A percentile compares a stretch with the other conserved stretches of the same genome.
These are phyloP conservation scores for Ophiothrix spiculata DNA, from an alignment of 35 echinoderm and acorn worm species.

Conservation along the genomic window DNA sequence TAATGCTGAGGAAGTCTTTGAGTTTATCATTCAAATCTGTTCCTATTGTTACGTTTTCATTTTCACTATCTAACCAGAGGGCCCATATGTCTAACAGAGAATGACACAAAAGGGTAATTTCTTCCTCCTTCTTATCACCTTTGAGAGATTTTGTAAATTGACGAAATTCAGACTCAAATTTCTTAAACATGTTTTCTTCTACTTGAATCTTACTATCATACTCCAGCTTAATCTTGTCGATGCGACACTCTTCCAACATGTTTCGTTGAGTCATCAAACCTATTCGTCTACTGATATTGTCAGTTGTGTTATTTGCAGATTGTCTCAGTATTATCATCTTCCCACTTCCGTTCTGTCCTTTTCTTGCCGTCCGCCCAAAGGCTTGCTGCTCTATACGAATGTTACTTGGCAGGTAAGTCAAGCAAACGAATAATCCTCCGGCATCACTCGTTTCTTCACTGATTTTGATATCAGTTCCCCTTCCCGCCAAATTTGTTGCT, in stretches of 20 bases:
- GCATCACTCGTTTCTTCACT: neutral
- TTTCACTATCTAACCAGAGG: neutral
- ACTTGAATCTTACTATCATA: neutral
- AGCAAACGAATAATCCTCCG: neutral
- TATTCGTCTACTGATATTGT: neutral
- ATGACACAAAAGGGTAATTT: neutral
- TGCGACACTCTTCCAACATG: neutral
- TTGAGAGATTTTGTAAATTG: neutral
- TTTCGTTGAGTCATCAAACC: neutral
- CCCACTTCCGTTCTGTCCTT: neutral
- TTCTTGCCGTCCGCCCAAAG: neutral
- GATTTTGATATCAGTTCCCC: neutral
- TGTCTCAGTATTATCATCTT: neutral
- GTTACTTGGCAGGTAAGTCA: neutral
- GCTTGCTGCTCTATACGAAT: neutral
- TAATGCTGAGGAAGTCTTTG: too few species aligned
- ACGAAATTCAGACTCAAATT: neutral
- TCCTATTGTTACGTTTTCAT: neutral
- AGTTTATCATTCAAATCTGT: neutral
- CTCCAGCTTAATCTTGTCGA: neutral
- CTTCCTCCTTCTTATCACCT: neutral
- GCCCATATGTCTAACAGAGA: neutral
- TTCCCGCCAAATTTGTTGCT: neutral
- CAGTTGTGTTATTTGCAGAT: neutral
- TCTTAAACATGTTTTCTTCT: neutral